Evolutionary conservation across 2,113 vertebrate species (phyloP).

Genomic region (Urocitellus parryii): DNA sequence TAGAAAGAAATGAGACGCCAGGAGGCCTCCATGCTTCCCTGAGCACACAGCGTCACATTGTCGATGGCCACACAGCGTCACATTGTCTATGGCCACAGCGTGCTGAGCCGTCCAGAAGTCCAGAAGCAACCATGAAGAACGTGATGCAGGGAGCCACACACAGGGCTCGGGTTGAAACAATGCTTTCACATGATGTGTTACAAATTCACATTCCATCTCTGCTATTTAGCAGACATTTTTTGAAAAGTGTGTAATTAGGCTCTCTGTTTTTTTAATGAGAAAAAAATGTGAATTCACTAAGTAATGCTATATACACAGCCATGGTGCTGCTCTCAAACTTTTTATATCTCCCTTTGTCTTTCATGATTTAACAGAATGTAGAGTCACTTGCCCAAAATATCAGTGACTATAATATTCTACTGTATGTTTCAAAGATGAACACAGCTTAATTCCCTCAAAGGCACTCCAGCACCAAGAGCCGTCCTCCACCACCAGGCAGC

Average conservation of each 20-base stretch:
- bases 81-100: background rate
- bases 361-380: background rate
- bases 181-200: background rate
- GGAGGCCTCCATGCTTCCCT: background rate
- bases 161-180: conserved; percentile 6
- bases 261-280: background rate
- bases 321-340: rapidly evolving
- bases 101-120: background rate
- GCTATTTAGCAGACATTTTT: background rate
- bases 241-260: background rate
- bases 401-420: background rate
- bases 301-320: background rate
- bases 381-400: background rate
- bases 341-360: background rate
- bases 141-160: background rate
- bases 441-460: background rate
- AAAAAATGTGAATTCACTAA: background rate
- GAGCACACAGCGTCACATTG: background rate
- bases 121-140: conserved; percentile 13
- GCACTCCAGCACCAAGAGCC: rapidly evolving
- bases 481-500: background rate
- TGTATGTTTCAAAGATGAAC: background rate
- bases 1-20: background rate
- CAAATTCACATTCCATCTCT: background rate
- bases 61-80: background rate